Evolutionary conservation across 2,113 vertebrate genomes (phyloP).

Genomic region (Pica pica): DNA sequence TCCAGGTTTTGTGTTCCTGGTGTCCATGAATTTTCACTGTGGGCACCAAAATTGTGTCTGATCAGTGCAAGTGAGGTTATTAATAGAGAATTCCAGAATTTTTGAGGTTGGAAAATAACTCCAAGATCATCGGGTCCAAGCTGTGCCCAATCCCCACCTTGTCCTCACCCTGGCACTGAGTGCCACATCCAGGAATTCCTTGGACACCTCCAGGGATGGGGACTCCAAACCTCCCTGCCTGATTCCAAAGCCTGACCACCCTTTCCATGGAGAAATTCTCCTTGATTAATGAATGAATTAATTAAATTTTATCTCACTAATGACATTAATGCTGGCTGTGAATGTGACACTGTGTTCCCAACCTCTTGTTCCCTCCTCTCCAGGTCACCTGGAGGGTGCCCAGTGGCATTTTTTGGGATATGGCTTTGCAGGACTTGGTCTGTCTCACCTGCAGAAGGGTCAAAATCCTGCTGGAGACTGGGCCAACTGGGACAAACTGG

Average conservation of each 20-base stretch:
- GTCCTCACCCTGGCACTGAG: not conserved
- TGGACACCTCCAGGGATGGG: not conserved
- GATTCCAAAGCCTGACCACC: not conserved
- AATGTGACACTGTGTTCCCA: not conserved
- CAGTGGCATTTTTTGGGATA: not conserved
- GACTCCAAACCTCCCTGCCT: not conserved
- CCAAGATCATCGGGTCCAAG: not conserved
- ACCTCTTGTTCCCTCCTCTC: not conserved
- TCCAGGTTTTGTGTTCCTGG: not conserved
- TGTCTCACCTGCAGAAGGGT: not conserved
- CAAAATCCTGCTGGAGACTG: not conserved
- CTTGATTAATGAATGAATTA: not conserved
- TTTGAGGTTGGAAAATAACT: not conserved
- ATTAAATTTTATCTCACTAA: too few species aligned
- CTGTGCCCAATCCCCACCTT: not conserved
- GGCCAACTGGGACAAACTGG: not conserved
- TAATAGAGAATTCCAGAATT: not conserved
- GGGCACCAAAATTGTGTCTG: not conserved
- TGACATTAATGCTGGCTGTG: not conserved
- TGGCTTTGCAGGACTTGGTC: not conserved
- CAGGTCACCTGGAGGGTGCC: not conserved
- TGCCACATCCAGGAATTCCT: not conserved
- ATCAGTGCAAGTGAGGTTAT: fast-evolving
- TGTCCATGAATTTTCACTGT: not conserved
- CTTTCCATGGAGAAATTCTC: not conserved